Conservation (phyloP, 2,797 vertebrate species). For the Neopelma chrysocephalum region DNA sequence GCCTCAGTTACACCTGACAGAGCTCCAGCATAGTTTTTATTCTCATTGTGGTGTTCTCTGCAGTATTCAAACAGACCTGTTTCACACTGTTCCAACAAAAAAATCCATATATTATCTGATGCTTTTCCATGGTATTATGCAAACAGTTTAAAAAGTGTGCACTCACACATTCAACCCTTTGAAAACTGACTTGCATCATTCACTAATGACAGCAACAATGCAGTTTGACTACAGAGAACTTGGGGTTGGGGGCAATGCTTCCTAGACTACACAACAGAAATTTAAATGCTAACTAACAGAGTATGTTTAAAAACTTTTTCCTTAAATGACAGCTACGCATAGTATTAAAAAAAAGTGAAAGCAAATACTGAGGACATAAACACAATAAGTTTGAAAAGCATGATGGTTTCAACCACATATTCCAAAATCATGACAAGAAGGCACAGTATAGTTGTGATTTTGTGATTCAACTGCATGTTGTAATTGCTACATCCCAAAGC, state of each 20-base stretch:
- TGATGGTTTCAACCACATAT: neutral
- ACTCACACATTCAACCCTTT: neutral
- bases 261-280: neutral
- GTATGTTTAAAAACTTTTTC: neutral
- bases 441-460: neutral
- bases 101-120: conserved; percentile 72
- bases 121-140: conserved; percentile 66
- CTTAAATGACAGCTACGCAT: neutral
- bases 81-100: conserved; percentile 75
- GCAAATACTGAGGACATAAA: neutral
- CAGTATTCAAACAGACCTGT: conserved; percentile 75
- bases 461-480: neutral
- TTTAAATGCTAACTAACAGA: neutral
- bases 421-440: neutral
- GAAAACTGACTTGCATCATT: neutral
- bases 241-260: neutral
- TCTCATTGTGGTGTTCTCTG: conserved; percentile 76
- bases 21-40: conserved; percentile 75
- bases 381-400: neutral
- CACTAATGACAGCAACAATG: neutral
- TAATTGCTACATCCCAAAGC: neutral
- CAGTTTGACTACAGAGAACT: neutral
- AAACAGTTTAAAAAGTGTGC: conserved; percentile 37
- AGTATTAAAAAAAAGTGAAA: neutral
- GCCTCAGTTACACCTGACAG: conserved; percentile 75